Evolutionary conservation across 2,888 invertebrate genomes (phyloP).

Genomic region (Polylopha cassiicola): DNA sequence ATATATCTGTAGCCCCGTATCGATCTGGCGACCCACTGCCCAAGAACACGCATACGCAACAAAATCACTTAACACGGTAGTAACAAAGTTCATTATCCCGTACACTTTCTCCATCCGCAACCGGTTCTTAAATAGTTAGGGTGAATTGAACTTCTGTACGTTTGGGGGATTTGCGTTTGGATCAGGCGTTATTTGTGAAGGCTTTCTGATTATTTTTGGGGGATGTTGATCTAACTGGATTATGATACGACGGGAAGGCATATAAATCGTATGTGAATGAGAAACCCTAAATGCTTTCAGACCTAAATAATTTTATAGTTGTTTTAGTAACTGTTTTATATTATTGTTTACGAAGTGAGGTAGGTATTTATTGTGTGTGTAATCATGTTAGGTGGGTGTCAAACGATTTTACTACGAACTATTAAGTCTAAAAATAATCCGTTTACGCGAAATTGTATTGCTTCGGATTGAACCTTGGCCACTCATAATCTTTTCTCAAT

Average conservation of each 20-base stretch:
- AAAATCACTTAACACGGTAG: constrained; percentile 40
- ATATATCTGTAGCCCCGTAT: constrained; percentile 70
- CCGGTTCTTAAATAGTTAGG: constrained; percentile 46
- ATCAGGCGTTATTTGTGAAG: constrained; percentile 30
- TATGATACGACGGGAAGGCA: no score
- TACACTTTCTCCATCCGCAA: constrained; percentile 25
- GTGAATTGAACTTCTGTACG: constrained; percentile 46
- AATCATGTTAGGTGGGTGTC: constrained; percentile 15
- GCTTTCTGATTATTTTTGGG: constrained; percentile 29
- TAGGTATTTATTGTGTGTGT: no score
- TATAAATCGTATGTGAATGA: no score
- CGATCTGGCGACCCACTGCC: constrained; percentile 72
- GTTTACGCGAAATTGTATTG: constrained; percentile 39
- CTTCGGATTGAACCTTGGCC: constrained; percentile 28
- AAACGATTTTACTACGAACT: constrained; percentile 27
- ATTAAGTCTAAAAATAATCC: constrained; percentile 39
- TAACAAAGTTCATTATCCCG: constrained; percentile 43
- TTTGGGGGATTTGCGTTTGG: constrained; percentile 28
- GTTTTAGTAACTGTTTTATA: constrained; percentile 9
- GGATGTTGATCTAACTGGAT: no score
- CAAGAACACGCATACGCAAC: constrained; percentile 50
- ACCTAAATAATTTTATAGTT: constrained; percentile 7
- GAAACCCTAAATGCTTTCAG: no score
- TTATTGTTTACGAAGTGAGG: constrained; percentile 4
- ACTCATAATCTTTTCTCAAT: constrained; percentile 44